Evolutionary conservation across 2,113 vertebrate genomes (phyloP).

Genomic region (Ranitomeya imitator): DNA sequence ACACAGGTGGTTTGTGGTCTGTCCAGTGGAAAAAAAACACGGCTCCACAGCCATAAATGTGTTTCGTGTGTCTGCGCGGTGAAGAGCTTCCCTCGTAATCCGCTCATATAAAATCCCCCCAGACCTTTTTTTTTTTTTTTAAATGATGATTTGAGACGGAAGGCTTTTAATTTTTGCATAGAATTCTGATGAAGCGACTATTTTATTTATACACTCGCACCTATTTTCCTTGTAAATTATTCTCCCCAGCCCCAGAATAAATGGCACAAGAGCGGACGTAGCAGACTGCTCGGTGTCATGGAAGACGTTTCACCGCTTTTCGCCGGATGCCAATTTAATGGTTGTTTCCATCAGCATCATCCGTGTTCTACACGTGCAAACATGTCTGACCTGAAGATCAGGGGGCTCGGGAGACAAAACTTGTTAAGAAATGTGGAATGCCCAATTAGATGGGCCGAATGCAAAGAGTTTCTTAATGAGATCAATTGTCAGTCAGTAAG

Average conservation of each 20-base stretch:
- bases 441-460: conserved; percentile 37
- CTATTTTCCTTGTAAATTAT: conserved; percentile 29
- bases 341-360: conserved; percentile 11
- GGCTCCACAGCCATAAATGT: not conserved
- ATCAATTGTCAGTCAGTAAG: conserved; percentile 45
- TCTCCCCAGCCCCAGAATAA: not conserved
- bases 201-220: conserved; percentile 24
- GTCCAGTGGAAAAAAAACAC: conserved; percentile 12
- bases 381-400: conserved; percentile 26
- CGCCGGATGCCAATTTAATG: conserved; percentile 13
- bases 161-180: conserved; percentile 33
- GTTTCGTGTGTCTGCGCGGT: not conserved
- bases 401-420: conserved; percentile 34
- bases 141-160: not conserved
- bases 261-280: not conserved
- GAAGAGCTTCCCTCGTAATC: conserved; percentile 8
- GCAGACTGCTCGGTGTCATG: conserved; percentile 24
- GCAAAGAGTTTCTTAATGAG: conserved; percentile 30
- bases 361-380: conserved; percentile 46
- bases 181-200: not conserved
- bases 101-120: not conserved
- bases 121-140: not conserved
- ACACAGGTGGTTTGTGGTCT: conserved; percentile 52
- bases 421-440: conserved; percentile 42
- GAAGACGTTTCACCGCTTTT: not conserved